Base-by-base conservation (phyloP, 2,113 vertebrate genomes). In the Onychostruthus taczanowskii region DNA sequence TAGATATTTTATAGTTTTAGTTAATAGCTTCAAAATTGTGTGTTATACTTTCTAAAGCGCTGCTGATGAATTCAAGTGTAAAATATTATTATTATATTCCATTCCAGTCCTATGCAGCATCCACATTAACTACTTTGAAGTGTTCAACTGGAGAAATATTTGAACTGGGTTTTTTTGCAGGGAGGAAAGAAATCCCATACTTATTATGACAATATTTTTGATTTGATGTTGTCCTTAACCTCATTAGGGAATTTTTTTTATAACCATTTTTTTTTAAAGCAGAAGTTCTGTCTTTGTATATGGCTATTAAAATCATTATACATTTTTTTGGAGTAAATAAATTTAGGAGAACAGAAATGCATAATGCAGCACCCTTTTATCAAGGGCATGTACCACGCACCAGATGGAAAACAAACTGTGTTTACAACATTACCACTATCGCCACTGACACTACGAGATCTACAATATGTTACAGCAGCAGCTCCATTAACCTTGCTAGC, bases 361-460 rank as follows among this genome's bases (percentile, higher is more conserved):
- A 82, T 96, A 80, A 95, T 91, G 74, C 67, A 87, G 72, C 91
- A 96, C 89, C 89, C 92, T 96, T 88, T 94, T 87, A 89, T 94
- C 91, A 94, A 96, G 95, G 94, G 93, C 95, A 90, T 94, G 89
- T 85, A 92, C 93, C 93, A 91, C 68, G 4, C 87, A 96, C 70
- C 96, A 95, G 96, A 97, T 97, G 96, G 95, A 96, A 95, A 95
- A 67, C 96, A 96, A 97, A 96, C 93, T 96, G 96, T 96, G 95
- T 96, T 96, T 96, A 95, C 89, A 97, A 47, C 86, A 87, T 94
- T 94, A 97, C 77, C 80, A 86, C 76, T 94, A 95, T 96, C 85
- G 44, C 95, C 96, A 95, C 92, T 94, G 95, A 97, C 92, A 96
- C 89, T 94, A 96, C 92, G 91, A 96, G 94, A 94, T 93, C 87